Base-by-base conservation (phyloP, 2,888 invertebrate genomes). In the Epirrita christyi region DNA sequence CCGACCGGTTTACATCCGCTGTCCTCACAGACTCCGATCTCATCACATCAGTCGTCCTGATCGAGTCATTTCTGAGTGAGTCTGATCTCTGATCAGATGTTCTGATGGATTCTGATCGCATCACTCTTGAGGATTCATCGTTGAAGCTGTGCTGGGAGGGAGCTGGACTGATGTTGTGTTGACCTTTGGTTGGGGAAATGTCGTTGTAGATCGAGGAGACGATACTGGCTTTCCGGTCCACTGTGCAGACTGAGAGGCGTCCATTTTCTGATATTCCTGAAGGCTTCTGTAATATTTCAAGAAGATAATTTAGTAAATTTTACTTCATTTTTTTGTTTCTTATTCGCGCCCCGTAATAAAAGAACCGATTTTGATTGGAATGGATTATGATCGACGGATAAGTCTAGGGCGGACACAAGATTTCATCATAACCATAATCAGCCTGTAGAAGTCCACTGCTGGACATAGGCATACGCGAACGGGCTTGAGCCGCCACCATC, bases 141-240 rank as follows among this genome's bases (percentile, higher is more conserved):
- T 73, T 70, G 43, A 91, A 89, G 64, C 91, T 91, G 63, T 86
- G 76, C 63, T 89, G 88, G 0, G 88, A 90, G 0, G 88, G 88
- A 0, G 87, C 92, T 6, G 88, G 92, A 44, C 87, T 90, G 62
- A 92, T 83, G 65, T 81, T 88, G 61, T 85, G 85, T 43, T 77
- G 75, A 0, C 78, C 78, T 49, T 77, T 87, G 0, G 89, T 90
- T 0, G 92, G 92, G 0, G 92, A 92, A 3, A 85, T 74, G 44
- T 92, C 92, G 47, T 87, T 85, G 70, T 80, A 87, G 38, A 92
- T 69, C 0, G 91, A 88, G 0, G 92, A 93, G 0, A 92, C 92
- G 14, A 92, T 87, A 66, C 91, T 91, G 10, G 85, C 88, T 64
- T 93, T 92, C 0, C 92, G 79, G 53, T 92, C 92, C 0, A 87